Evolutionary conservation across 2,113 vertebrate genomes (phyloP).

Genomic region (Upupa epops): DNA sequence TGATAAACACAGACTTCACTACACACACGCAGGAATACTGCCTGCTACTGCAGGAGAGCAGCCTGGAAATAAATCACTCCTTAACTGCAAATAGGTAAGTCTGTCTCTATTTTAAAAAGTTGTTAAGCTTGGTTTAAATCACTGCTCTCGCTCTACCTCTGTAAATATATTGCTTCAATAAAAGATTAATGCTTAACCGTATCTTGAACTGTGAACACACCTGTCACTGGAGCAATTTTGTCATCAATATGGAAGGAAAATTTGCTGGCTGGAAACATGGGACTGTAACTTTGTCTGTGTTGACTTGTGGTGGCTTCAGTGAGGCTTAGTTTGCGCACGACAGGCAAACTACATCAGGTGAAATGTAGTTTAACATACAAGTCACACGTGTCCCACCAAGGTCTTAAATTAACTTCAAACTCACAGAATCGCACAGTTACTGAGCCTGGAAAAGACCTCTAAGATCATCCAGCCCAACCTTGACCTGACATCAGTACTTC

Average conservation of each 20-base stretch:
- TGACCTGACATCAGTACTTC: too few relatives aligned
- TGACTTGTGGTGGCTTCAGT: background rate
- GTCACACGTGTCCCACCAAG: background rate
- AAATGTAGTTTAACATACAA: background rate
- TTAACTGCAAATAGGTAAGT: background rate
- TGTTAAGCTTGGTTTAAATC: background rate
- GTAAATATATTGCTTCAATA: background rate
- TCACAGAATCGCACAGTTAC: background rate
- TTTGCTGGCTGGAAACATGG: background rate
- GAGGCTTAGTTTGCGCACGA: background rate
- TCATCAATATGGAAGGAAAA: background rate
- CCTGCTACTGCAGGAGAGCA: background rate
- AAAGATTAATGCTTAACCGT: background rate
- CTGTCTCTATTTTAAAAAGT: background rate
- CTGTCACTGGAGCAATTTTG: background rate
- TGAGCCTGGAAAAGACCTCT: too few relatives aligned
- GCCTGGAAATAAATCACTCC: background rate
- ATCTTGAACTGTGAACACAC: background rate
- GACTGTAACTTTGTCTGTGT: background rate
- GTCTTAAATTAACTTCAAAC: background rate
- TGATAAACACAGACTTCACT: constrained; percentile 39
- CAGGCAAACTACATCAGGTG: background rate
- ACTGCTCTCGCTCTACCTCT: background rate
- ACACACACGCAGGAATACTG: background rate
- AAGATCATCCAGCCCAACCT: too few relatives aligned